Evolutionary conservation across 2,888 invertebrate species (phyloP), one percentile per base, ranked within the genome.

Genomic region (Coleophora deauratella): DNA sequence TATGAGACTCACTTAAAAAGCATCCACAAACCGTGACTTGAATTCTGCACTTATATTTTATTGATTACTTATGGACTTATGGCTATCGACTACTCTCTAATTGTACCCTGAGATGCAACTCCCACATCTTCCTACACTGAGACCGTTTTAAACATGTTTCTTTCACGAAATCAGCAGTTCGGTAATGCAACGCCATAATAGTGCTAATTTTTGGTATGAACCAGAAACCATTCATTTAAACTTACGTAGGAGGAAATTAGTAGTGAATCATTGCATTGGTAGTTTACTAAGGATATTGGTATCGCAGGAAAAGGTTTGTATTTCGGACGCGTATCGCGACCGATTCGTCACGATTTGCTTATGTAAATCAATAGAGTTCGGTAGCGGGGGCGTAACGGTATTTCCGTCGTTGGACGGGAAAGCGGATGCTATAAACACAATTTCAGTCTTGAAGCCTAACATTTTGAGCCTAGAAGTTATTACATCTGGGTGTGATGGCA

Each of bases 301-400:
- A 21, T 3, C 21, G 21, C 21, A 21, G 21, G 6, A 21, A 21
- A 21, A 21, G 21, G 6, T 21, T 21, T 21, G 21, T 21, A 77
- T 74, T 80, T 73, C 52, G 75, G 70, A 68, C 70, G 67, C 71
- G 72, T 71, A 74, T 72, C 73, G 78, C 72, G 67, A 62, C 72
- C 72, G 78, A 80, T 80, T 82, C 81, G 80, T 80, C 81, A 82
- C 75, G 78, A 79, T 76, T 80, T 76, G 79, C 79, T 80, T 81
- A 84, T 82, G 81, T 79, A 81, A 85, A 82, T 82, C 77, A 71
- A 74, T 76, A 72, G 66, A 76, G 75, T 81, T 81, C 67, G 75
- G 78, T 69, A 74, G 74, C 72, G 72, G 71, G 71, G 65, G 69
- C 62, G 69, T 78, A 84, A 82, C 85, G 80, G 84, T 81, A 80